Evolutionary conservation across 2,888 invertebrate genomes (phyloP), one percentile per base, ranked within the genome.

Genomic region (Lycia hirtaria): DNA sequence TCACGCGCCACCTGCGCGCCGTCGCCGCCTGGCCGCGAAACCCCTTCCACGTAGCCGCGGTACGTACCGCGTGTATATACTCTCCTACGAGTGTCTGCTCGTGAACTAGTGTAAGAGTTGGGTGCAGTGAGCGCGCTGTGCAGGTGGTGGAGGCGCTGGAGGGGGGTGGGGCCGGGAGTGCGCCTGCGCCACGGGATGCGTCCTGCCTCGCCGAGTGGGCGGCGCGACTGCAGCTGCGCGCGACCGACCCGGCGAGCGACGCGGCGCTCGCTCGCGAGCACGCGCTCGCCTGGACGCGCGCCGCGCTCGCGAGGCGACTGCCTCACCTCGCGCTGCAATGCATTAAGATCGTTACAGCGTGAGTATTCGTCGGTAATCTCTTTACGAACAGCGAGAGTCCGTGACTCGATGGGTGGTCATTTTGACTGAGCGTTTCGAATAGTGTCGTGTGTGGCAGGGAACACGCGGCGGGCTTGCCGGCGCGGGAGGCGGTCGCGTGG

Each of bases 201-300:
- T 20, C 45, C 14, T 87, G 87, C 28, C 51, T 85, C 4, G 79
- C 71, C 0, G 75, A 83, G 61, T 83, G 82, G 80, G 80, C 85
- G 0, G 81, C 74, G 0, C 67, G 85, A 24, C 54, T 67, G 5
- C 72, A 63, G 45, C 19, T 71, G 15, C n/a, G n/a, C 6, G 56
- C 60, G 17, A 12, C 15, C 9, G 32, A 6, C 3, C 32, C 41
- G 0, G 20, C 1, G 7, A 50, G 22, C 14, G 40, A 14, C 2
- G 40, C 15, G 6, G 51, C 49, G 59, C 51, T 69, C 56, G 71
- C 69, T 44, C 76, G 71, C 66, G 72, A 76, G 30, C 72, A 76
- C 72, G 82, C 82, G 55, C 45, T 80, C 58, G 10, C 7, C 3
- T 86, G 83, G 0, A 19, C 3, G 9, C 51, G 30, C 14, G 44